Conservation (phyloP, 2,888 invertebrate genomes). For the Ischnura elegans region DNA sequence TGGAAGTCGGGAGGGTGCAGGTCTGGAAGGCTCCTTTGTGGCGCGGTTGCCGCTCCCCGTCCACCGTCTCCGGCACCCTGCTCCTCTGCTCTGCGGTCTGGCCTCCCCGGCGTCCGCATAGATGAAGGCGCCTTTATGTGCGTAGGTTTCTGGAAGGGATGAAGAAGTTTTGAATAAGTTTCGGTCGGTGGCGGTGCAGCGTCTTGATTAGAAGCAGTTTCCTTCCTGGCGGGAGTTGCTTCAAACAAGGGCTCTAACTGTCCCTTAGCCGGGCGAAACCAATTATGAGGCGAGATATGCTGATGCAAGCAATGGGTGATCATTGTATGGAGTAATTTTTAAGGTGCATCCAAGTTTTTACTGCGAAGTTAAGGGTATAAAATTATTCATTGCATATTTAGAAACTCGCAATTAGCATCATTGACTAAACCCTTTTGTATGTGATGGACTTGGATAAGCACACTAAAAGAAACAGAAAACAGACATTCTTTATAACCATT, state of each 20-base stretch:
- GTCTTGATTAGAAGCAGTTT: conserved; percentile 52
- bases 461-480: too few relatives aligned
- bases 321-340: not conserved
- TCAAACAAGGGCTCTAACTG: conserved; percentile 39
- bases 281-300: conserved; percentile 3
- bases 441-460: too few relatives aligned
- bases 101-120: not conserved
- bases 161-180: conserved; percentile 64
- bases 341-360: not conserved
- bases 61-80: not conserved
- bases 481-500: too few relatives aligned
- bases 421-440: too few relatives aligned
- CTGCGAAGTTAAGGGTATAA: not conserved
- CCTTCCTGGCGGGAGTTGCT: not conserved
- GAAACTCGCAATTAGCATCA: too few relatives aligned
- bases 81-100: not conserved
- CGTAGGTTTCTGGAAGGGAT: conserved; percentile 16
- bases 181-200: conserved; percentile 9
- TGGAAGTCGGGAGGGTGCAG: not conserved
- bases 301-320: not conserved
- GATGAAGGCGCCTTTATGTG: not conserved
- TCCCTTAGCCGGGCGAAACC: not conserved
- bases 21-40: not conserved
- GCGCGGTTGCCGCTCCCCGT: not conserved
- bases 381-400: too few relatives aligned